These are phyloP conservation scores for Chelon labrosus DNA, from an alignment of 2,797 vertebrate species.

Conservation along the genomic window DNA sequence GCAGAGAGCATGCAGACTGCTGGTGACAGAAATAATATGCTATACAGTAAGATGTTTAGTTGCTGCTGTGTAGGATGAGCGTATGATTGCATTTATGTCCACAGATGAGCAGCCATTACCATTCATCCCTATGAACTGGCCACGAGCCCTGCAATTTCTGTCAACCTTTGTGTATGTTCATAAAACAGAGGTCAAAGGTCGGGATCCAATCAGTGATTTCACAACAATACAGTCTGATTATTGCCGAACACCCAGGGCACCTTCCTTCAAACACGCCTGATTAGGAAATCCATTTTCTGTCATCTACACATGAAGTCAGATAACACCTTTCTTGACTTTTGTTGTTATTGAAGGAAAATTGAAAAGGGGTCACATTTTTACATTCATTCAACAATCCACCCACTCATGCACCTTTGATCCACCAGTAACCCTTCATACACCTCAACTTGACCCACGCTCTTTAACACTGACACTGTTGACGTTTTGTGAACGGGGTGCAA, in stretches of 20 bases:
- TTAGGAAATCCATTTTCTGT: slow-evolving; percentile 81
- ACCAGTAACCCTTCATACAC: slow-evolving; percentile 14
- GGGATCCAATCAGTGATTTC: slow-evolving; percentile 79
- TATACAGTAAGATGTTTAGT: slow-evolving; percentile 24
- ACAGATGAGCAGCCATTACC: slow-evolving; percentile 55
- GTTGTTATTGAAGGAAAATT: slow-evolving; percentile 41
- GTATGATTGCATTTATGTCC: slow-evolving; percentile 54
- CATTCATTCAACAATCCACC: slow-evolving; percentile 45
- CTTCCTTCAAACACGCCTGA: slow-evolving; percentile 68
- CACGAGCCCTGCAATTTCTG: slow-evolving; percentile 72
- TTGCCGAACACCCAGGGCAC: slow-evolving; percentile 57
- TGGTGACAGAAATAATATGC: slow-evolving; percentile 47
- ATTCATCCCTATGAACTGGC: slow-evolving; percentile 39
- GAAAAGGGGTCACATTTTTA: slow-evolving; percentile 42
- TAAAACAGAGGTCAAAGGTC: slow-evolving; percentile 75
- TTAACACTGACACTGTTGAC: slow-evolving; percentile 18
- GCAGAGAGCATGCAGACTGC: slow-evolving; percentile 22
- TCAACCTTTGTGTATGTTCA: slow-evolving; percentile 65
- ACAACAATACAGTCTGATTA: slow-evolving; percentile 84
- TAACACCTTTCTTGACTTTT: slow-evolving; percentile 51
- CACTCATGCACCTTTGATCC: slow-evolving; percentile 45
- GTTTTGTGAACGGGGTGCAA: neutral
- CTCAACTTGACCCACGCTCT: slow-evolving; percentile 3
- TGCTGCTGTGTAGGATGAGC: slow-evolving; percentile 27
- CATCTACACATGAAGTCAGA: slow-evolving; percentile 59